phyloP scores from a whole-genome alignment of 2,888 invertebrate genomes.

The Parnassius apollo region DNA sequence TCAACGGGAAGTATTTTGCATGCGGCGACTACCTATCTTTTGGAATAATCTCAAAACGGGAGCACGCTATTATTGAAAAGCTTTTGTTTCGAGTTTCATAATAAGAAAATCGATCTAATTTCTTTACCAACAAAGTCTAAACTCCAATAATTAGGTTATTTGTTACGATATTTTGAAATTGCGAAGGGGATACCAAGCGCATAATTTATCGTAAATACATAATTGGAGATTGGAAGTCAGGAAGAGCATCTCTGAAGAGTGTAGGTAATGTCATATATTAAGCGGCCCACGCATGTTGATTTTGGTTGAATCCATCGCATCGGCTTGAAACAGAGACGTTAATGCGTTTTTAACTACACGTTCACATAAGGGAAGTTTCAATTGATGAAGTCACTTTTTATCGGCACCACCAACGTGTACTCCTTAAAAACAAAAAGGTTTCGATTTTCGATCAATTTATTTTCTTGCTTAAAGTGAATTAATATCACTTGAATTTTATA shows the following conservation, averaged over 20 bases:
- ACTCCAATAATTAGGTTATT: constrained; percentile 21
- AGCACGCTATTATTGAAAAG: constrained; percentile 45
- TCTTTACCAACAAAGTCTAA: constrained; percentile 11
- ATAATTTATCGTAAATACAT: constrained; percentile 72
- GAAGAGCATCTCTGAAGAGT: constrained; percentile 52
- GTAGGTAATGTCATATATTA: constrained; percentile 58
- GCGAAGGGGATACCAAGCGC: constrained; percentile 47
- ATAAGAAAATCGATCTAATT: constrained; percentile 34
- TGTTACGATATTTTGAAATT: constrained; percentile 34
- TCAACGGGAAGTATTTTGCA: constrained; percentile 78
- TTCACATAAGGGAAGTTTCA: constrained; percentile 24
- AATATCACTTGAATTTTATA: too few species aligned
- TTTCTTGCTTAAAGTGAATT: constrained; percentile 3
- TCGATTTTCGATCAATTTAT: constrained; percentile 23
- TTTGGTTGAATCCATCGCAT: constrained; percentile 31
- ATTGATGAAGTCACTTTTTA: constrained; percentile 29
- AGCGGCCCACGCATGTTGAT: constrained; percentile 40
- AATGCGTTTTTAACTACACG: constrained; percentile 32
- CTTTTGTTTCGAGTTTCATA: constrained; percentile 26
- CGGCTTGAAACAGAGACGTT: constrained; percentile 28
- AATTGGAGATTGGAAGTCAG: constrained; percentile 60
- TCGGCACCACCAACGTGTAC: constrained; percentile 9
- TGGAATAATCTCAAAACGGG: constrained; percentile 72
- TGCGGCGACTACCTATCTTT: constrained; percentile 73
- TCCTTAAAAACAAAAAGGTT: constrained; percentile 6